phyloP scores from a whole-genome alignment of 2,888 invertebrate genomes.

The Dendrolimus pini region DNA sequence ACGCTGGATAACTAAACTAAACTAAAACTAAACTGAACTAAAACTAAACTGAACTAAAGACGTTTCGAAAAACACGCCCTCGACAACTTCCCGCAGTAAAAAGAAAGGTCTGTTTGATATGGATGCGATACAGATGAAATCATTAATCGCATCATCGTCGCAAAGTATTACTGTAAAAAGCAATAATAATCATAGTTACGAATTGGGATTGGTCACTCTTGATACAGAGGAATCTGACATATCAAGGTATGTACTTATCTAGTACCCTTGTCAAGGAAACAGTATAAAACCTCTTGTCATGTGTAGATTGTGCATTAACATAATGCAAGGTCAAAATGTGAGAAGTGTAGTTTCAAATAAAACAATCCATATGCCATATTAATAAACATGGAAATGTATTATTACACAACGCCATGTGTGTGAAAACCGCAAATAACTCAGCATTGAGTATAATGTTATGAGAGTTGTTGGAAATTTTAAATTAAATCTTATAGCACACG shows the following conservation, averaged over 20 bases:
- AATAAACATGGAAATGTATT: too few relatives aligned
- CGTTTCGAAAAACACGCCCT: conserved; percentile 76
- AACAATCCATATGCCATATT: too few relatives aligned
- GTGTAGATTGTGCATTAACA: too few relatives aligned
- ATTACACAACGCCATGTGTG: too few relatives aligned
- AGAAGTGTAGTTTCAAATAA: too few relatives aligned
- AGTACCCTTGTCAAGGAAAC: background rate
- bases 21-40: too few relatives aligned
- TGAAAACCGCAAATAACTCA: too few relatives aligned
- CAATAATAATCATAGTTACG: conserved; percentile 50
- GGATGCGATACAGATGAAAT: conserved; percentile 73
- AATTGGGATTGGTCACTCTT: conserved; percentile 54
- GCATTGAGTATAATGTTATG: too few relatives aligned
- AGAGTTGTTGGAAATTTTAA: too few relatives aligned
- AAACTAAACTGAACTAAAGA: conserved; percentile 47
- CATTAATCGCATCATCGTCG: conserved; percentile 69
- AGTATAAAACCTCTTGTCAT: too few relatives aligned
- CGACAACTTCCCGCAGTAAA: conserved; percentile 72
- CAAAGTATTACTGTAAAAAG: conserved; percentile 63
- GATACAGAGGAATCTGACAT: conserved; percentile 72
- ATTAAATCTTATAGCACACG: too few relatives aligned
- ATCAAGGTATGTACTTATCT: conserved; percentile 54
- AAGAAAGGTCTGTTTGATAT: conserved; percentile 81
- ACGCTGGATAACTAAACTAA: conserved; percentile 25
- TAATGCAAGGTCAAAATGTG: too few relatives aligned